Evolutionary conservation across 2,113 vertebrate species (phyloP).

Genomic region (Typhlomys cinereus): DNA sequence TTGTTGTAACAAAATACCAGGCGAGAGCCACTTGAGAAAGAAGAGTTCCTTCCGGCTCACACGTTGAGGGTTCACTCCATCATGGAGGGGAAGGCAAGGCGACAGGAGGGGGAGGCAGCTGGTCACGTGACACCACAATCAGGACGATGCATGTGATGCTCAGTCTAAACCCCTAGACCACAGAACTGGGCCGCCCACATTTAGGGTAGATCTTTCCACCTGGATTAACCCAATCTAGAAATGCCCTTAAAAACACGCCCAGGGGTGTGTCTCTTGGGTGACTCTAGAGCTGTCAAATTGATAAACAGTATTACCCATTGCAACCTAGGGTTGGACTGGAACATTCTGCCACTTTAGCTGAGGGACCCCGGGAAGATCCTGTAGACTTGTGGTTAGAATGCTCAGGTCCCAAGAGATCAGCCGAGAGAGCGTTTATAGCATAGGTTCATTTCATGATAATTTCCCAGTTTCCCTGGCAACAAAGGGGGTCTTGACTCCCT

Average conservation of each 20-base stretch:
- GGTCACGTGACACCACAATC: no score
- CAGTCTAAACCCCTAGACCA: background rate
- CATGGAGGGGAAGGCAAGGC: background rate
- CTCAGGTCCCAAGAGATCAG: background rate
- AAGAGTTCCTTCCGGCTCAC: background rate
- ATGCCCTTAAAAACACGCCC: background rate
- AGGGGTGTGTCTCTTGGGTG: background rate
- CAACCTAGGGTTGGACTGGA: background rate
- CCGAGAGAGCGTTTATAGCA: background rate
- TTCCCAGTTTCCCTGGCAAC: background rate
- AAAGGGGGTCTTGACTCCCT: background rate
- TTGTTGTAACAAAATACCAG: background rate
- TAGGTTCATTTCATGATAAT: background rate
- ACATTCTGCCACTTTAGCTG: background rate
- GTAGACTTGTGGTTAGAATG: background rate
- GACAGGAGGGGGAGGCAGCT: background rate
- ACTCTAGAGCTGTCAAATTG: background rate
- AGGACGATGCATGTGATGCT: no score
- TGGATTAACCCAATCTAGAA: background rate
- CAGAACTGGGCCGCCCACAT: no score
- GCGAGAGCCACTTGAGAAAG: background rate
- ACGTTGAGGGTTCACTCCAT: no score
- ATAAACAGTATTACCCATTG: background rate
- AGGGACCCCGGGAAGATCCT: background rate
- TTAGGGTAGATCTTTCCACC: no score